These are phyloP conservation scores for Heteromormyrus szaboi DNA, from an alignment of 2,797 vertebrate genomes.

Conservation along the genomic window DNA sequence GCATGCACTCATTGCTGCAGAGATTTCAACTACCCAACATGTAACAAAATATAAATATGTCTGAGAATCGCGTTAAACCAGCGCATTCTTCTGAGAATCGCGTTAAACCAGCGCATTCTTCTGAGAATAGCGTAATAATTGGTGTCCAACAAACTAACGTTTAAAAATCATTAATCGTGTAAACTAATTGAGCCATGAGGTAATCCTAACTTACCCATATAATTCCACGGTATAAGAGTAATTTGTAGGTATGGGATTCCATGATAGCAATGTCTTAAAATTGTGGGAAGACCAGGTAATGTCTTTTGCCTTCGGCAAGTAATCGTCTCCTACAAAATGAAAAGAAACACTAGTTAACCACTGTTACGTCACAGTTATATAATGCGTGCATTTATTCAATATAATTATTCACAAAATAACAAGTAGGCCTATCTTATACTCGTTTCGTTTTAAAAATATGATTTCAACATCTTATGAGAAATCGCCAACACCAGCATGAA, in stretches of 20 bases:
- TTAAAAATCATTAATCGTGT: not conserved
- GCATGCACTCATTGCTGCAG: not conserved
- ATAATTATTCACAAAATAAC: not conserved
- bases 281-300: constrained; percentile 75
- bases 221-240: constrained; percentile 66
- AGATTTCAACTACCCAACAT: not conserved
- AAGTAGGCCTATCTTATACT: not conserved
- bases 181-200: not conserved
- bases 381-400: not conserved
- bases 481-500: not conserved
- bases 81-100: not conserved
- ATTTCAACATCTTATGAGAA: not conserved
- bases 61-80: not conserved
- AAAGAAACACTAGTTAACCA: not conserved
- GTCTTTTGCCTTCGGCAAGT: constrained; percentile 36
- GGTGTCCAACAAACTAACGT: not conserved
- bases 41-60: not conserved
- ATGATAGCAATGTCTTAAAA: constrained; percentile 79
- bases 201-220: constrained; percentile 57
- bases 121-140: not conserved
- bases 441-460: not conserved
- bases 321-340: not conserved
- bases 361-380: not conserved
- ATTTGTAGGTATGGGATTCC: constrained; percentile 58
- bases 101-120: not conserved